Evolutionary conservation across 2,888 invertebrate species (phyloP).

Genomic region (Meliscaeva auricollis): DNA sequence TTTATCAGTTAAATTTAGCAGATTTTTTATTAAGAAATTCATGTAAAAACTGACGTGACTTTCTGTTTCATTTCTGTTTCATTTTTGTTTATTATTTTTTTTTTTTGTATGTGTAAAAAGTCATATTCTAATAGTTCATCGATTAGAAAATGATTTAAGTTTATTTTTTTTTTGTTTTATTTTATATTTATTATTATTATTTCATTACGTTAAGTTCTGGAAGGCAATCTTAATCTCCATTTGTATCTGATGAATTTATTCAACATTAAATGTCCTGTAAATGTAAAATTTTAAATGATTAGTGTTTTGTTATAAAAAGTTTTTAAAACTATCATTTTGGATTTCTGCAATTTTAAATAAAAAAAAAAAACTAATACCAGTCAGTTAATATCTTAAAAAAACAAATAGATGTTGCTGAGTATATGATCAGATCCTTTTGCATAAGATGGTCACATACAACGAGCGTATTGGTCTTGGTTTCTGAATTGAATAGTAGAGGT

Average conservation of each 20-base stretch:
- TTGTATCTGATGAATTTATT: constrained; percentile 72
- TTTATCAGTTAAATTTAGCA: constrained; percentile 47
- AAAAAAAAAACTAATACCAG: too few relatives aligned
- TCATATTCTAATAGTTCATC: constrained; percentile 69
- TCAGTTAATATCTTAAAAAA: too few relatives aligned
- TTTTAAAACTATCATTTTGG: not conserved
- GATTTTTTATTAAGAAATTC: constrained; percentile 31
- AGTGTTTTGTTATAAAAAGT: not conserved
- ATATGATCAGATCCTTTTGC: too few relatives aligned
- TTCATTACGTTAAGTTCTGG: constrained; percentile 78
- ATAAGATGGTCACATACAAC: too few relatives aligned
- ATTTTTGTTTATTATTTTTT: constrained; percentile 61
- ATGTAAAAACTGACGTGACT: constrained; percentile 32
- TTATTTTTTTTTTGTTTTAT: constrained; percentile 40
- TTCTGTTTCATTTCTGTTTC: constrained; percentile 1
- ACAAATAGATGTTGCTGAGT: too few relatives aligned
- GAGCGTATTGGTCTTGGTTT: too few relatives aligned
- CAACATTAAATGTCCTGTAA: constrained; percentile 83
- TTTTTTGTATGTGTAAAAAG: constrained; percentile 67
- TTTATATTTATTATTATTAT: constrained; percentile 41
- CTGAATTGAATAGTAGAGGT: too few relatives aligned
- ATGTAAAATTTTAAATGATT: constrained; percentile 26
- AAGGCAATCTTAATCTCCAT: constrained; percentile 78
- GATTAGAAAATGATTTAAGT: constrained; percentile 74
- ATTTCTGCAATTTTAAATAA: too few relatives aligned